phyloP scores from a whole-genome alignment of 2,888 invertebrate genomes.

The Hydrotaea cyrtoneurina region DNA sequence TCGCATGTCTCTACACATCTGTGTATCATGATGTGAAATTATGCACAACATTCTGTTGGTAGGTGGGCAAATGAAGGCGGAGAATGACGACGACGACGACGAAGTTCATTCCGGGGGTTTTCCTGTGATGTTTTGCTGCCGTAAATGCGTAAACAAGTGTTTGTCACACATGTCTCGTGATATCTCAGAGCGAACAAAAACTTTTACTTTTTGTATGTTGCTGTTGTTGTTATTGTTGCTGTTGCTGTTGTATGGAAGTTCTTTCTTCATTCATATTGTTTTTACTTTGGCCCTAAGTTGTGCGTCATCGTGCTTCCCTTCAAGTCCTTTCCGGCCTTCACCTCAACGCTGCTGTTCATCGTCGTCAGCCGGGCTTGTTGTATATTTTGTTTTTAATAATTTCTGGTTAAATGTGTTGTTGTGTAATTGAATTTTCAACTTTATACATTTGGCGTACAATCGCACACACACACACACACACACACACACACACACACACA shows the following conservation, averaged over 20 bases:
- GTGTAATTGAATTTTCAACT: conserved; percentile 40
- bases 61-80: background rate
- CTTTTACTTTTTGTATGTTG: conserved; percentile 9
- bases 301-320: background rate
- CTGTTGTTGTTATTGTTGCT: background rate
- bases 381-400: conserved; percentile 39
- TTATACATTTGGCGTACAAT: conserved; percentile 27
- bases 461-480: background rate
- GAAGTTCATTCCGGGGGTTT: conserved; percentile 21
- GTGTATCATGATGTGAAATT: conserved; percentile 13
- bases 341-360: background rate
- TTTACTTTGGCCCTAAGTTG: conserved; percentile 2
- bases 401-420: conserved; percentile 41
- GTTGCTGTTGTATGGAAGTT: conserved; percentile 17
- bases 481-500: background rate
- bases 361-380: background rate
- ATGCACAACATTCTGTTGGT: background rate
- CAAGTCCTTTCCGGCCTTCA: background rate
- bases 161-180: conserved; percentile 62
- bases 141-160: conserved; percentile 67
- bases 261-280: background rate
- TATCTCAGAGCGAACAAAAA: conserved; percentile 1
- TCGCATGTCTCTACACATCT: background rate
- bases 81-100: background rate
- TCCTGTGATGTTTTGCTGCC: conserved; percentile 19